phyloP scores from a whole-genome alignment of 2,888 invertebrate genomes.

The Lutraria lutraria region DNA sequence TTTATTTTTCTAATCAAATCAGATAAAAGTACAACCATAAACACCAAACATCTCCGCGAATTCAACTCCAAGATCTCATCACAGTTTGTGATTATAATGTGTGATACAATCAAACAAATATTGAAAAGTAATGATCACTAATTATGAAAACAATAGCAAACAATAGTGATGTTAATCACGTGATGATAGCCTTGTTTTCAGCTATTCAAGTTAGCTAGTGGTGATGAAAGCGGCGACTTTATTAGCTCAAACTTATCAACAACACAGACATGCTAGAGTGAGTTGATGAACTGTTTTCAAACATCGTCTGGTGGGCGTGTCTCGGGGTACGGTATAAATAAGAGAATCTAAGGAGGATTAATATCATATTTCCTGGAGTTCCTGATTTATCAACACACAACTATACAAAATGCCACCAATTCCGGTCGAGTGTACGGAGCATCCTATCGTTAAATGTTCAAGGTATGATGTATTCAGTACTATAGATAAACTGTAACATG shows the following conservation, averaged over 20 bases:
- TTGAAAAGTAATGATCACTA: slow-evolving; percentile 8
- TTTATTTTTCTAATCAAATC: slow-evolving; percentile 1
- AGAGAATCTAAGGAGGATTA: not conserved
- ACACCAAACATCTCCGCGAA: not conserved
- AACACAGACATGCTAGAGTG: slow-evolving; percentile 11
- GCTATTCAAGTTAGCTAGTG: not conserved
- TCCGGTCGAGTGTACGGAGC: slow-evolving; percentile 26
- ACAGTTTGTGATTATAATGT: not conserved
- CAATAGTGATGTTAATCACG: slow-evolving; percentile 7
- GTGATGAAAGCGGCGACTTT: slow-evolving; percentile 33
- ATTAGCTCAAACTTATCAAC: slow-evolving; percentile 36
- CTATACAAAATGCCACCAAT: slow-evolving; percentile 19
- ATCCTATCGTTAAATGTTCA: not conserved
- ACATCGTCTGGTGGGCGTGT: not conserved
- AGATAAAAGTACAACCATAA: not conserved
- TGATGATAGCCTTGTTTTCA: not conserved
- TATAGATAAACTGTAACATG: not conserved
- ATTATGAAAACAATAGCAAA: not conserved
- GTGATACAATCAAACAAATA: slow-evolving; percentile 12
- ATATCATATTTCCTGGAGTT: not conserved
- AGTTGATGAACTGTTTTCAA: slow-evolving; percentile 32
- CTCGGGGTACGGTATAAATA: not conserved
- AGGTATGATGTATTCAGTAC: not conserved
- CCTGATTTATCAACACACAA: not conserved
- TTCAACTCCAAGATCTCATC: not conserved